Base-by-base conservation (phyloP, 2,888 invertebrate species). In the Andrena haemorrhoa region DNA sequence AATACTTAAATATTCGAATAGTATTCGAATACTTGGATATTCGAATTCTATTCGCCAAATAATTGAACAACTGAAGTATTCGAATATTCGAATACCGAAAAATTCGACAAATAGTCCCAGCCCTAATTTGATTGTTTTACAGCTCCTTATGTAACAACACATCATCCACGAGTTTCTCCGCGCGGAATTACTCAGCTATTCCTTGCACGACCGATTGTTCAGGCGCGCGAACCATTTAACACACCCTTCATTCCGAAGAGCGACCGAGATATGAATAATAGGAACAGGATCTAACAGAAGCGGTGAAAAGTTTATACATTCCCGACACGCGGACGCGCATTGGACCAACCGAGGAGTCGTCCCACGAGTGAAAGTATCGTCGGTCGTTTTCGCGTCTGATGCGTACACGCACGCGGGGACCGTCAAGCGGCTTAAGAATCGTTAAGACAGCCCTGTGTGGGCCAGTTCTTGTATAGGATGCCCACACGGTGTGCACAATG, bases 391-490 rank as follows among this genome's bases (percentile, higher is more conserved):
- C 80, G 70, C 80, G 65, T 29, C 31, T 53, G 35, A 51, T 58
- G 31, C 33, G 12, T 35, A 35, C 69, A 60, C 68, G 75, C 60
- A 79, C 53, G 23, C 53, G 53, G 26, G 56, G 26, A 26, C 7
- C 47, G 68, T 31, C 26, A 29, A 29, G 47, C 75, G 20, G 65
- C 76, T 81, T 72, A 81, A 83, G 61, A 76, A 76, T 83, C 76
- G 81, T 83, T 83, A 81, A 61, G 81, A 66, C n/a, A 33, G 68
- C n/a, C 33, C 49, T 78, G 88, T 88, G 88, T 88, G 87, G 84
- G 87, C 85, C 71, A 81, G 81, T 84, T 77, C 68, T 60, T 58
- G 66, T 58, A 65, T 73, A 65, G 69, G 70, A 79, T 81, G 83
- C 88, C 88, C 81, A 85, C 86, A 85, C 86, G 68, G 60, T 26